Conservation (phyloP, 2,113 vertebrate genomes). For the Propithecus coquereli region DNA sequence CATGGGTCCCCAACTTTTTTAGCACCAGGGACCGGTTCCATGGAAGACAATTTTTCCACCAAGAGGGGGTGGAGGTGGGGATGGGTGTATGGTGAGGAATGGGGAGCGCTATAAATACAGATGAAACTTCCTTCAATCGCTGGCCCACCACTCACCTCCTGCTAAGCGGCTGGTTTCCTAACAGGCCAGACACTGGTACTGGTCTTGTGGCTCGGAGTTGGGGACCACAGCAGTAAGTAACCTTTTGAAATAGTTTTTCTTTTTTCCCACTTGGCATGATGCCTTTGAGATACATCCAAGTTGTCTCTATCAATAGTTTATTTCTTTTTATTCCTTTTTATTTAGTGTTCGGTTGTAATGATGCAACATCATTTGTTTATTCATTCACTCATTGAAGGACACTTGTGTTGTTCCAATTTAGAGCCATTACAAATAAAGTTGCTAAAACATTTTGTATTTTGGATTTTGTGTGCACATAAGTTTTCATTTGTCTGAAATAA, state of each 20-base stretch:
- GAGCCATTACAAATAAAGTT: not conserved
- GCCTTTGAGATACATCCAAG: not conserved
- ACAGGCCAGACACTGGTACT: no score
- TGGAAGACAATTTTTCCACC: no score
- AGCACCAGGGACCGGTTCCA: no score
- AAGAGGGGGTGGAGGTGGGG: no score
- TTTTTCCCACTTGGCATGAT: not conserved
- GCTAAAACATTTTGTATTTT: not conserved
- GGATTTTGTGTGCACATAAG: not conserved
- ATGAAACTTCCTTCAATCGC: no score
- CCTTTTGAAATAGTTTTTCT: not conserved
- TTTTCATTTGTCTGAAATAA: not conserved
- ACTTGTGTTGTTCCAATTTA: not conserved
- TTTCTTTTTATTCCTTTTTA: not conserved
- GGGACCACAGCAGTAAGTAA: not conserved
- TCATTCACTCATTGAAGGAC: not conserved
- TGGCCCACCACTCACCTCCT: no score
- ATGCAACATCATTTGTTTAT: not conserved
- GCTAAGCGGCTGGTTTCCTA: no score
- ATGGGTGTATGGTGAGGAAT: no score
- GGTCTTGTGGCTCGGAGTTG: no score
- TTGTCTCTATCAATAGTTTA: not conserved
- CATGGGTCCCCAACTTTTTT: no score
- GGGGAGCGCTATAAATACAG: no score
- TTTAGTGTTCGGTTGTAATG: not conserved